Evolutionary conservation across 2,888 invertebrate species (phyloP).

Genomic region (Netelia melanura): DNA sequence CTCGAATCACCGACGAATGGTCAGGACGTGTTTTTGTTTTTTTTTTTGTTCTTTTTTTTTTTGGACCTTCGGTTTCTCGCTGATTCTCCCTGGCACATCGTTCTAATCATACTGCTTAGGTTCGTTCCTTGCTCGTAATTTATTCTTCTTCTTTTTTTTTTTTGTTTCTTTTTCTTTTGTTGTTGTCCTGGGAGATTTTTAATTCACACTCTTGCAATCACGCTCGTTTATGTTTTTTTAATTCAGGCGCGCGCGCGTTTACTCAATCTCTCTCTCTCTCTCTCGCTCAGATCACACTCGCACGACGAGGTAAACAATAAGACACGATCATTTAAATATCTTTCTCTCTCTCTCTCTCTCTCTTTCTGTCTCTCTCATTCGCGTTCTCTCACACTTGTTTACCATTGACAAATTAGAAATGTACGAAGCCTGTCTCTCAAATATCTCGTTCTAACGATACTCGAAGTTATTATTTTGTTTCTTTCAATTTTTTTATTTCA

Average conservation of each 20-base stretch:
- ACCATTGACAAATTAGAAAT: constrained; percentile 75
- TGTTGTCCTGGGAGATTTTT: constrained; percentile 41
- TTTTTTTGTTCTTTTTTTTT: constrained; percentile 41
- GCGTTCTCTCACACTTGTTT: constrained; percentile 44
- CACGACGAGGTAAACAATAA: constrained; percentile 69
- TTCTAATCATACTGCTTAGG: constrained; percentile 72
- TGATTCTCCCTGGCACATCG: constrained; percentile 71
- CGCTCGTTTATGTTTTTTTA: constrained; percentile 49
- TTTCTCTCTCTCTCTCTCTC: constrained; percentile 38
- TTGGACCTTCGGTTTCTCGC: constrained; percentile 64
- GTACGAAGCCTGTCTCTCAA: constrained; percentile 69
- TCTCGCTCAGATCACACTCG: constrained; percentile 44
- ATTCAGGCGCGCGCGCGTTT: constrained; percentile 44
- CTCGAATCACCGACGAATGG: constrained; percentile 49
- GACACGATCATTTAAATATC: constrained; percentile 61
- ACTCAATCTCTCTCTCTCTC: constrained; percentile 34
- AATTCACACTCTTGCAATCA: constrained; percentile 57
- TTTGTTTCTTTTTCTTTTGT: constrained; percentile 44
- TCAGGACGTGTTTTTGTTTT: constrained; percentile 54
- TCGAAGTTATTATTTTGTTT: constrained; percentile 62
- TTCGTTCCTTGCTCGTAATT: constrained; percentile 64
- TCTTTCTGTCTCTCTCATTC: constrained; percentile 46
- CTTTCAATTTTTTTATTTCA: constrained; percentile 17
- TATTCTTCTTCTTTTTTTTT: constrained; percentile 37
- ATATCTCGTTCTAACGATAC: constrained; percentile 64